phyloP scores from a whole-genome alignment of 2,113 vertebrate genomes.

The Fukomys damarensis region DNA sequence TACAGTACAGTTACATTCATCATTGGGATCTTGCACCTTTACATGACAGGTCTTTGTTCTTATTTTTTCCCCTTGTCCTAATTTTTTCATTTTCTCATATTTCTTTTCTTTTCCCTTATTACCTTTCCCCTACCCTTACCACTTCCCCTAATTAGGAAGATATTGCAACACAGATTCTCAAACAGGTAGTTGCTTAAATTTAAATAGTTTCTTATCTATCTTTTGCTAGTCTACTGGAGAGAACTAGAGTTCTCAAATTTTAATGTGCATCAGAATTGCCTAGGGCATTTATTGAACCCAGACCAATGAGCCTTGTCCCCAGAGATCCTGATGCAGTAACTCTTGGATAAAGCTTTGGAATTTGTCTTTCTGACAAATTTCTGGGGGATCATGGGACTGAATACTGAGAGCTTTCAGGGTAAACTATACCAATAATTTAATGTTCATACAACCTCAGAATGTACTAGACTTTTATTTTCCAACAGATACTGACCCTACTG shows the following conservation, averaged over 20 bases:
- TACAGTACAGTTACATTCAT: too few species aligned
- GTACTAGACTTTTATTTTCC: not conserved
- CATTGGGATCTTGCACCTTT: too few species aligned
- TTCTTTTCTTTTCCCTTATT: too few species aligned
- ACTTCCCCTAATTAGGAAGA: too few species aligned
- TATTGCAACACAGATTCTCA: conserved; percentile 7
- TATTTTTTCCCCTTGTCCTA: too few species aligned
- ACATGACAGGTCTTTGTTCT: too few species aligned
- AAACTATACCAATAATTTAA: not conserved
- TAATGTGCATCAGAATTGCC: not conserved
- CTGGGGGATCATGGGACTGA: not conserved
- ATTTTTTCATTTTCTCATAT: too few species aligned
- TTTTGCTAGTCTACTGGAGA: not conserved
- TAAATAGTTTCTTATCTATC: conserved; percentile 29
- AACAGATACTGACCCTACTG: not conserved
- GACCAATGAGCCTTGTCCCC: not conserved
- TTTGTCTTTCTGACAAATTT: not conserved
- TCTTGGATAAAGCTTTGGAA: not conserved
- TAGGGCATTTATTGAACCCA: conserved; percentile 20
- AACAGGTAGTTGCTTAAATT: conserved; percentile 16
- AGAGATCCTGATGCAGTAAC: not conserved
- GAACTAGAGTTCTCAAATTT: conserved; percentile 38
- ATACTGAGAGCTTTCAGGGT: not conserved
- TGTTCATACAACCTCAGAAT: not conserved
- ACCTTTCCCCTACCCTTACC: too few species aligned